Evolutionary conservation across 1,140 invertebrate genomes (phyloP).

Genomic region (Ganaspis sp.): DNA sequence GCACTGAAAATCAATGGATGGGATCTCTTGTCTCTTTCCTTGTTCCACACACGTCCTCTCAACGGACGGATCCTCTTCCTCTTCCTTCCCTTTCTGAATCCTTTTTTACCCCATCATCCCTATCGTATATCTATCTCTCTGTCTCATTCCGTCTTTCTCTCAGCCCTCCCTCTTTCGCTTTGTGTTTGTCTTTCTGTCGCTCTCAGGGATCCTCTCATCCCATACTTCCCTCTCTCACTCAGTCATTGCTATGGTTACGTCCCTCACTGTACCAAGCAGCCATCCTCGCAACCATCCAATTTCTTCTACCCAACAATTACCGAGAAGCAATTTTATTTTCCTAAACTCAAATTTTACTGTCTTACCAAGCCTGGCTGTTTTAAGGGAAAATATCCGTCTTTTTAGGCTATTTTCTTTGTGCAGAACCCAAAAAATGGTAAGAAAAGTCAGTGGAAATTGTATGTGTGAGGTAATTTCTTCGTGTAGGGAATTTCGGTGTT

Average conservation of each 20-base stretch:
- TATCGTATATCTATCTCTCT: constrained; percentile 35
- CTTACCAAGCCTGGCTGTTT: too few species aligned
- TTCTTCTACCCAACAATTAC: constrained; percentile 16
- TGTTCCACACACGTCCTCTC: background rate
- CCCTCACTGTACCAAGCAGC: constrained; percentile 49
- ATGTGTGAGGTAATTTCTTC: too few species aligned
- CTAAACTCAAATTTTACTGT: background rate
- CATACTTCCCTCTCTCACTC: constrained; percentile 44
- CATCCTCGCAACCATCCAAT: constrained; percentile 24
- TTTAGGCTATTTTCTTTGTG: too few species aligned
- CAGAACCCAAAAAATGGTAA: too few species aligned
- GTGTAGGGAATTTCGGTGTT: too few species aligned
- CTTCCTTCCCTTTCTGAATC: constrained; percentile 26
- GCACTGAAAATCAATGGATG: constrained; percentile 75
- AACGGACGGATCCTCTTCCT: constrained; percentile 30
- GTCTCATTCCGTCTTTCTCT: constrained; percentile 35
- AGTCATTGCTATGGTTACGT: constrained; percentile 75
- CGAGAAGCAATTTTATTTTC: constrained; percentile 6
- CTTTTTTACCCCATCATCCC: constrained; percentile 36
- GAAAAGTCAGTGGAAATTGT: too few species aligned
- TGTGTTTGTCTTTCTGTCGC: constrained; percentile 30
- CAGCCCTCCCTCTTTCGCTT: constrained; percentile 38
- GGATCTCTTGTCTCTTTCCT: constrained; percentile 52
- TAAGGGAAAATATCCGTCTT: too few species aligned
- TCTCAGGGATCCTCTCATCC: background rate